Evolutionary conservation across 2,113 vertebrate genomes (phyloP), one percentile per base, ranked within the genome.

Genomic region (Phoenicopterus ruber): DNA sequence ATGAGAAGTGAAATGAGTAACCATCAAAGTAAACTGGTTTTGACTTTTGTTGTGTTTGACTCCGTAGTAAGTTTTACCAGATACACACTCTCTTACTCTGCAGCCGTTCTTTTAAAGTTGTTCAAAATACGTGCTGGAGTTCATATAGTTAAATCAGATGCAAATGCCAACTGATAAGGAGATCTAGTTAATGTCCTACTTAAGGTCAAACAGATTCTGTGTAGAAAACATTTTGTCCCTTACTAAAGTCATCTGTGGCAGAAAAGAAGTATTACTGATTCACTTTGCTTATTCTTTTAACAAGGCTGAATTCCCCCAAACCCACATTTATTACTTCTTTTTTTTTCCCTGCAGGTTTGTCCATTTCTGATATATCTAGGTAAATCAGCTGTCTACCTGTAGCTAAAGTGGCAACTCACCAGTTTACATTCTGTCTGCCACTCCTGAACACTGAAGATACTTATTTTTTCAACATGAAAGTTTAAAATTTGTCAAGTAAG

Each of bases 101-200:
- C 46, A 80, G 54, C 55, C 20, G 17, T 42, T 73, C 42, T 82
- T 91, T 62, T 49, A 17, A 78, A 82, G 29, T 34, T 55, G 26
- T 59, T 93, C 42, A 36, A 90, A 92, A 15, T 50, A 65, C 2
- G 1, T 54, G n/a, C 77, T 89, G 74, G 88, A 52, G 73, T 89
- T 86, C 38, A 80, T 47, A 46, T 3, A 80, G 86, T 94, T 96
- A 95, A 92, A 32, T 59, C 34, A 88, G 82, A 90, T 81, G 36
- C 73, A 94, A 86, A 88, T 79, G 40, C 57, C 86, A 87, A 58
- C 77, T 92, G 91, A 95, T 91, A 94, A 94, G 69, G 59, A 81
- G 57, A 89, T 85, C 83, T 57, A 92, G 95, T 94, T 96, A 96
- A 94, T 96, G 47, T 67, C 69, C 91, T 87, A 94, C 94, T 84